Evolutionary conservation across 1,140 invertebrate genomes (phyloP).

Genomic region (Drosophila rhopaloa): DNA sequence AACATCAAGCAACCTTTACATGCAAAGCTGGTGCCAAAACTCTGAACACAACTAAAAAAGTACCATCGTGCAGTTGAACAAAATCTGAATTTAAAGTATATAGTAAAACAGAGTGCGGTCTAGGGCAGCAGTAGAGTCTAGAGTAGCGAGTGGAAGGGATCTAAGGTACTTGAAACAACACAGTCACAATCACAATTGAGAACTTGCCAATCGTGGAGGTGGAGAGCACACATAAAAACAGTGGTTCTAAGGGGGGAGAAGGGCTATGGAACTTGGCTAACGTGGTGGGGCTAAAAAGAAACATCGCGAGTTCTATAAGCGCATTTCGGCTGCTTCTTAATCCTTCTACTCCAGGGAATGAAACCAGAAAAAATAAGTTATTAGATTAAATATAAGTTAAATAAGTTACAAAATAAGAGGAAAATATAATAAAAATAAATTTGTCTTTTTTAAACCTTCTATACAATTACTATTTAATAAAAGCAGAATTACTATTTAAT

Average conservation of each 20-base stretch:
- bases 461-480: too few species aligned
- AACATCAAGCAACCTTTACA: constrained; percentile 33
- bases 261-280: constrained; percentile 65
- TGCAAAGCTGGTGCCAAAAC: constrained; percentile 38
- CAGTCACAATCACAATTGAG: constrained; percentile 70
- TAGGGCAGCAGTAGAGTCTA: constrained; percentile 18
- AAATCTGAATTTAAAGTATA: background rate
- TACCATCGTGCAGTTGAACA: constrained; percentile 14
- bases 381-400: too few species aligned
- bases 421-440: too few species aligned
- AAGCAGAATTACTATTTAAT: too few species aligned
- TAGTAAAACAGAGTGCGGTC: constrained; percentile 26
- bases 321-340: constrained; percentile 17
- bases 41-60: constrained; percentile 3
- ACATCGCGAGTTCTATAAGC: constrained; percentile 59
- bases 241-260: constrained; percentile 55
- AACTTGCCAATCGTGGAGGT: constrained; percentile 74
- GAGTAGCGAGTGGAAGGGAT: constrained; percentile 27
- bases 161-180: constrained; percentile 43
- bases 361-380: constrained; percentile 16
- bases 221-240: constrained; percentile 59
- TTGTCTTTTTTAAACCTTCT: too few species aligned
- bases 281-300: constrained; percentile 68
- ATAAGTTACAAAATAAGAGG: too few species aligned
- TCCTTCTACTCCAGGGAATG: constrained; percentile 37